Percentiles rank a stretch among this genome's conserved stretches.
Evolutionary conservation across 2,113 vertebrate genomes (phyloP).

Genomic region (Eptatretus burgeri): DNA sequence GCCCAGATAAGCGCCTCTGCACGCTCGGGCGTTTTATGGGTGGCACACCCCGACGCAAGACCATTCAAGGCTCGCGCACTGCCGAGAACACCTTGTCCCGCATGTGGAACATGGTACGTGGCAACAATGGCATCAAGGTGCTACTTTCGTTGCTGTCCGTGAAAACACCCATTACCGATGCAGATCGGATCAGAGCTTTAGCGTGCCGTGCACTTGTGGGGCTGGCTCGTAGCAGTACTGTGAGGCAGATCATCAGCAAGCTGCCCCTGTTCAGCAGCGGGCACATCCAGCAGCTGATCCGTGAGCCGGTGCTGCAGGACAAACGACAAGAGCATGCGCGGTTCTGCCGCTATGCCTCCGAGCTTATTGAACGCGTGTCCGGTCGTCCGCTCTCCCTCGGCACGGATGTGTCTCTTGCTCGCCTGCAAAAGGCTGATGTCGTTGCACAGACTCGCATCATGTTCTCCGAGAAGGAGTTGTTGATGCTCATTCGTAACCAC

Average conservation of each 20-base stretch:
- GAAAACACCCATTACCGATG: constrained; percentile 93
- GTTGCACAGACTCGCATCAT: constrained; percentile 86
- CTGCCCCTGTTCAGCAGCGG: constrained; percentile 85
- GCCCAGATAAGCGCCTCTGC: constrained; percentile 71
- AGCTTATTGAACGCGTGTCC: constrained; percentile 75
- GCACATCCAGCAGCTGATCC: constrained; percentile 96
- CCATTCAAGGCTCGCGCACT: constrained; percentile 11
- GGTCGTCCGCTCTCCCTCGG: constrained; percentile 73
- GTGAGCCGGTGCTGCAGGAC: constrained; percentile 86
- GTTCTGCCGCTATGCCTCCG: constrained; percentile 76
- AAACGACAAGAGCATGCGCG: constrained; percentile 88
- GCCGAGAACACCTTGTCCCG: constrained; percentile 61
- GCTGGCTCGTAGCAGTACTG: constrained; percentile 50
- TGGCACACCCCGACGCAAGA: constrained; percentile 52
- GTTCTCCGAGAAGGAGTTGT: constrained; percentile 78
- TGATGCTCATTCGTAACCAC: constrained; percentile 75
- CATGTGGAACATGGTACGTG: constrained; percentile 98
- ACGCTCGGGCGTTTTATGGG: constrained; percentile 86
- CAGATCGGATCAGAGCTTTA: constrained; percentile 70
- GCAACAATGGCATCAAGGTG: constrained; percentile 96
- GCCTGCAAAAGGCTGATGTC: constrained; percentile 68
- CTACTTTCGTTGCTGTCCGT: constrained; percentile 61
- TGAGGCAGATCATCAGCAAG: constrained; percentile 92
- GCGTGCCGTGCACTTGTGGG: constrained; percentile 84
- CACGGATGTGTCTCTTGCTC: constrained; percentile 67